These are phyloP conservation scores for Apotomis betuletana DNA, from an alignment of 2,888 invertebrate genomes.

Conservation along the genomic window DNA sequence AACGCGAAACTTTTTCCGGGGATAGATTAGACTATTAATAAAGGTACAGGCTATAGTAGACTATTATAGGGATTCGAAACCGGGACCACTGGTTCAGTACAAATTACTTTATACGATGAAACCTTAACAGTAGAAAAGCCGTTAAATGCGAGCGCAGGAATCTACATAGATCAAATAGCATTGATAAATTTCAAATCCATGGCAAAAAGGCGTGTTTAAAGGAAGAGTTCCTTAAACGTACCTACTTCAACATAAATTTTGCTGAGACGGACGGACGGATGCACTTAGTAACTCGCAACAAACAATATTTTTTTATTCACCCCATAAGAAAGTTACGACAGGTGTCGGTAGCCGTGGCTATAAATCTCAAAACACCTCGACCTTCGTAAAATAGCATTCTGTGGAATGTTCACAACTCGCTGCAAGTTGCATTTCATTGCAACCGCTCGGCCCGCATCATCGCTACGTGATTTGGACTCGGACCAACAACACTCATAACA, in stretches of 20 bases:
- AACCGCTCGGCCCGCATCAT: conserved; percentile 42
- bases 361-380: conserved; percentile 13
- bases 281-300: conserved; percentile 2
- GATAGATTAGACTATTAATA: no score
- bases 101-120: no score
- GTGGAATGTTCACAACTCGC: conserved; percentile 24
- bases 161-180: no score
- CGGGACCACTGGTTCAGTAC: no score
- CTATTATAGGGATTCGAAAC: no score
- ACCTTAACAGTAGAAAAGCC: no score
- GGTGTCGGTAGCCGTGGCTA: conserved; percentile 17
- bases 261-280: background rate
- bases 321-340: conserved; percentile 17
- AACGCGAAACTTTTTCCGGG: no score
- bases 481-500: conserved; percentile 65
- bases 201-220: no score
- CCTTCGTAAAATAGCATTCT: conserved; percentile 30
- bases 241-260: conserved; percentile 14
- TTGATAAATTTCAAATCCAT: no score
- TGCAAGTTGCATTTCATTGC: conserved; percentile 32
- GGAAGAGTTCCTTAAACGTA: background rate
- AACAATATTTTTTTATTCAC: conserved; percentile 13
- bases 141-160: no score
- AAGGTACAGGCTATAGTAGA: no score
- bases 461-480: conserved; percentile 70